phyloP scores from a whole-genome alignment of 2,113 vertebrate species.

The Zosterops lateralis region DNA sequence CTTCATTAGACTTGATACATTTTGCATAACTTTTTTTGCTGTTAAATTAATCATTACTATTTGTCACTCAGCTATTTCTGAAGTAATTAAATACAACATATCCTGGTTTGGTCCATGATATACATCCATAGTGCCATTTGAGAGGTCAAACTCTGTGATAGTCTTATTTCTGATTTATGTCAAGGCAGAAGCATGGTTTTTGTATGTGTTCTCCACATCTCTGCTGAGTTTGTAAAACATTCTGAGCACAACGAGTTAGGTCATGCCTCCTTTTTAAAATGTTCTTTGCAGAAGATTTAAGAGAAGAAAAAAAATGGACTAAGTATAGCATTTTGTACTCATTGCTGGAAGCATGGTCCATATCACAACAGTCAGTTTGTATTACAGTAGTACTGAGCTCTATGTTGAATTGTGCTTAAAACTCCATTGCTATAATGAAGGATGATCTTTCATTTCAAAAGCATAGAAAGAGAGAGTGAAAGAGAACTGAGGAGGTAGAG shows the following conservation, averaged over 20 bases:
- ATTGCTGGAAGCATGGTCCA: not conserved
- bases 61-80: slow-evolving; percentile 25
- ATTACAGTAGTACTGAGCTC: not conserved
- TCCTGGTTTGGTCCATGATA: not conserved
- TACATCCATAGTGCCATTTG: not conserved
- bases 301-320: not conserved
- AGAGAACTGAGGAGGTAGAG: not conserved
- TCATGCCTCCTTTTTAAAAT: not conserved
- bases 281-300: not conserved
- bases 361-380: not conserved
- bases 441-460: not conserved
- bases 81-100: slow-evolving; percentile 35
- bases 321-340: not conserved
- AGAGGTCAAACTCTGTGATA: not conserved
- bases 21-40: not conserved
- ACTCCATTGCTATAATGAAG: not conserved
- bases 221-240: not conserved
- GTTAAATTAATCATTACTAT: slow-evolving; percentile 20
- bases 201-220: not conserved
- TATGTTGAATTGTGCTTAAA: not conserved
- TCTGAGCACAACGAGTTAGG: not conserved
- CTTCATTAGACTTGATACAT: slow-evolving; percentile 44
- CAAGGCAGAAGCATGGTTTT: not conserved
- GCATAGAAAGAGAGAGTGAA: not conserved
- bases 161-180: not conserved